A percentile compares a stretch with the other conserved stretches of the same genome.
phyloP scores from a whole-genome alignment of 2,113 vertebrate species.

The Piaya cayana region DNA sequence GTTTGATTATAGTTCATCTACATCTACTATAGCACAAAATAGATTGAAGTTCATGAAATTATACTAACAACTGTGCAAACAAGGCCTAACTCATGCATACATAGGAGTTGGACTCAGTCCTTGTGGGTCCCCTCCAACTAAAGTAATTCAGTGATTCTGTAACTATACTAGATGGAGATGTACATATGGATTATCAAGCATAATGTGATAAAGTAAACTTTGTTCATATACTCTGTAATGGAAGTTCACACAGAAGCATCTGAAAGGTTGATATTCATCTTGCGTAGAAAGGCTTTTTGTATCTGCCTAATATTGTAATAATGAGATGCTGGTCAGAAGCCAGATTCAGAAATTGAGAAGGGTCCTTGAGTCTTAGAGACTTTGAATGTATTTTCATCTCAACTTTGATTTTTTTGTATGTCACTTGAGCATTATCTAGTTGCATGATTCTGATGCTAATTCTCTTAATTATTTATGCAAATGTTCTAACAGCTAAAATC shows the following conservation, averaged over 20 bases:
- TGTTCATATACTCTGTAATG: accelerated
- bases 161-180: not conserved
- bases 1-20: not conserved
- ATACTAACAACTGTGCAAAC: not conserved
- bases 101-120: too few species aligned
- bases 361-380: not conserved
- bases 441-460: conserved; percentile 41
- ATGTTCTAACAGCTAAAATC: conserved; percentile 51
- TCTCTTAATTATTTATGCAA: conserved; percentile 65
- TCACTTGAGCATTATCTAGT: not conserved
- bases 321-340: conserved; percentile 26
- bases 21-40: not conserved
- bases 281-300: not conserved
- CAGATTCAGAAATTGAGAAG: not conserved
- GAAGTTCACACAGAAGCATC: not conserved
- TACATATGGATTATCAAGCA: not conserved
- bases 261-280: not conserved
- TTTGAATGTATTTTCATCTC: not conserved
- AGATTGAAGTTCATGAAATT: not conserved
- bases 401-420: not conserved
- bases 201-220: not conserved
- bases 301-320: not conserved
- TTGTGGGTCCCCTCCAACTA: too few species aligned
- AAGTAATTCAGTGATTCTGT: too few species aligned
- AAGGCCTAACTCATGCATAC: not conserved